Evolutionary conservation across 2,113 vertebrate genomes (phyloP).

Genomic region (Equus quagga): DNA sequence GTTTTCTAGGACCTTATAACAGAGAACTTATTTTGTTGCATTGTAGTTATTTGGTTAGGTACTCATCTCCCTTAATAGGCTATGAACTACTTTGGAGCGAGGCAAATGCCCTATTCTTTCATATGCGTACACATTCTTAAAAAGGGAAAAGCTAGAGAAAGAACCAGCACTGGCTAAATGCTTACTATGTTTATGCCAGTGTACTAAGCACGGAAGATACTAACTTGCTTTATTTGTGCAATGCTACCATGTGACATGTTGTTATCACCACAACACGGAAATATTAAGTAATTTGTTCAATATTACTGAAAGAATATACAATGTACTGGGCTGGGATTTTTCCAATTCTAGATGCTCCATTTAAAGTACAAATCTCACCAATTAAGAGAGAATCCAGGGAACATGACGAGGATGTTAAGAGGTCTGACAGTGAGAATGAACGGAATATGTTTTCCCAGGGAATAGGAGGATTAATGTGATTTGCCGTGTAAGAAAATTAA

Average conservation of each 20-base stretch:
- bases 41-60: background rate
- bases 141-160: background rate
- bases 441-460: background rate
- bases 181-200: background rate
- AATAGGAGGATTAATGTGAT: background rate
- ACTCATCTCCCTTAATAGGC: background rate
- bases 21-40: background rate
- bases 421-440: background rate
- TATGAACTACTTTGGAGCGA: background rate
- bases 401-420: background rate
- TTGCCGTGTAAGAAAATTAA: background rate
- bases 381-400: background rate
- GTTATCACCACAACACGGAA: background rate
- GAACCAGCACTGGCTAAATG: background rate
- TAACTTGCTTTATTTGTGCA: background rate
- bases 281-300: background rate
- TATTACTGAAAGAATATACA: background rate
- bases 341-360: background rate
- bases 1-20: background rate
- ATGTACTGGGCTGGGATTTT: background rate
- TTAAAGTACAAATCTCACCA: background rate
- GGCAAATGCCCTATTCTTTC: background rate
- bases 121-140: background rate
- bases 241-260: background rate
- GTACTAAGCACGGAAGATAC: background rate